Conservation (phyloP, 2,113 vertebrate genomes). For the Atherinomorus stipes region DNA sequence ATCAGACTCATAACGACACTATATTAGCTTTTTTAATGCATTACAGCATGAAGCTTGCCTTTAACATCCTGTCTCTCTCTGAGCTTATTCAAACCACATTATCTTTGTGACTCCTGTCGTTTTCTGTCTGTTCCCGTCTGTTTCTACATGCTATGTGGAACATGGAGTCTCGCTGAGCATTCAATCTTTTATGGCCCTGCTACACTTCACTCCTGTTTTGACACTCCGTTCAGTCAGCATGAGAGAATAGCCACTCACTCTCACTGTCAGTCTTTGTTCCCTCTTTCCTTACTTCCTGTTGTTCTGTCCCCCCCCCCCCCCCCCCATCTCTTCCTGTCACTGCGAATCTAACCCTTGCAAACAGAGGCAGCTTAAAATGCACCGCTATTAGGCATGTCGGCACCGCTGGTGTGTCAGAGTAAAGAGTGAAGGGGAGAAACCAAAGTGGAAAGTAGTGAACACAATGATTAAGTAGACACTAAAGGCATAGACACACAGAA, state of each 20-base stretch:
- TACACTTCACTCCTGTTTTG: slow-evolving; percentile 63
- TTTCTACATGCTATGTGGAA: slow-evolving; percentile 62
- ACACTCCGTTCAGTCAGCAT: slow-evolving; percentile 63
- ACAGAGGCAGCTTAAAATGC: slow-evolving; percentile 36
- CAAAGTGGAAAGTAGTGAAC: slow-evolving; percentile 29
- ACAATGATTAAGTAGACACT: slow-evolving; percentile 60
- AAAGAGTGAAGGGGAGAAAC: slow-evolving; percentile 17
- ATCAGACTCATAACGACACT: slow-evolving; percentile 47
- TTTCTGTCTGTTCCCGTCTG: slow-evolving; percentile 35
- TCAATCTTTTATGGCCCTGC: slow-evolving; percentile 68
- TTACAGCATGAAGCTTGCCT: slow-evolving; percentile 43
- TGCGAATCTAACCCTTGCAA: slow-evolving; percentile 44
- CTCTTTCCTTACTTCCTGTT: slow-evolving; percentile 38
- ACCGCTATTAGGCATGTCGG: slow-evolving; percentile 33
- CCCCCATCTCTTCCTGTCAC: slow-evolving; percentile 50
- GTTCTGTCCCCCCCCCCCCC: slow-evolving; percentile 22
- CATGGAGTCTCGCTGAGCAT: slow-evolving; percentile 58
- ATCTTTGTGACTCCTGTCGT: slow-evolving; percentile 29
- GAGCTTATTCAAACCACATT: slow-evolving; percentile 31
- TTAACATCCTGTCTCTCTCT: slow-evolving; percentile 25
- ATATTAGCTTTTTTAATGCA: slow-evolving; percentile 59
- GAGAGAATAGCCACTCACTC: slow-evolving; percentile 64
- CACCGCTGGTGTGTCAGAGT: slow-evolving; percentile 24
- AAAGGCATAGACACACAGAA: slow-evolving; percentile 43
- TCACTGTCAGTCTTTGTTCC: slow-evolving; percentile 47